Evolutionary conservation across 1,140 invertebrate genomes (phyloP).

Genomic region (Ceratina calcarata): DNA sequence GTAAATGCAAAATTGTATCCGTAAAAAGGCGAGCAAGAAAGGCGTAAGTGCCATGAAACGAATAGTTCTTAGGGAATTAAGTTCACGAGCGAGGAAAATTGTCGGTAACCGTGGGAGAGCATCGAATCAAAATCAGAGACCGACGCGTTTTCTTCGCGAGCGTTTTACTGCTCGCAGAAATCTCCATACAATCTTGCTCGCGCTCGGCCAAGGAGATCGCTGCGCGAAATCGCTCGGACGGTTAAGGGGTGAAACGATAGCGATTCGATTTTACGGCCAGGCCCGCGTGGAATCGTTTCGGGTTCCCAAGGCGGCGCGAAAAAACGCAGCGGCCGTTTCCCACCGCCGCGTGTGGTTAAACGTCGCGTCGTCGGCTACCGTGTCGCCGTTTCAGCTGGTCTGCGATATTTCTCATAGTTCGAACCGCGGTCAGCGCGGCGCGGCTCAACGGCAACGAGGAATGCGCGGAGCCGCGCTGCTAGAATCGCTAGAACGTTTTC

Average conservation of each 20-base stretch:
- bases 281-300: slow-evolving; percentile 39
- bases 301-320: slow-evolving; percentile 29
- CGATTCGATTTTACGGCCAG: slow-evolving; percentile 38
- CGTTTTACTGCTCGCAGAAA: slow-evolving; percentile 25
- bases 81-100: slow-evolving; percentile 3
- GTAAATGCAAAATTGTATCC: too few species aligned
- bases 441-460: slow-evolving; percentile 58
- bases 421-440: slow-evolving; percentile 26
- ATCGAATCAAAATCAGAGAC: slow-evolving; percentile 15
- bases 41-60: neutral
- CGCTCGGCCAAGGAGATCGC: neutral
- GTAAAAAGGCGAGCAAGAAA: too few species aligned
- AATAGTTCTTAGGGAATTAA: neutral
- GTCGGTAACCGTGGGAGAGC: neutral
- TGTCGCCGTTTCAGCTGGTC: slow-evolving; percentile 66
- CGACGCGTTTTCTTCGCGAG: neutral
- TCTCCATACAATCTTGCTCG: slow-evolving; percentile 40
- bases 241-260: slow-evolving; percentile 35
- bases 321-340: slow-evolving; percentile 48
- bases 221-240: slow-evolving; percentile 33
- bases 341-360: slow-evolving; percentile 46
- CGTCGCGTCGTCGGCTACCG: slow-evolving; percentile 66
- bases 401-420: slow-evolving; percentile 68
- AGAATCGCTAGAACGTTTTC: slow-evolving; percentile 75
- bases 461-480: slow-evolving; percentile 68